Percentiles rank a stretch among this genome's conserved stretches.
phyloP scores from a whole-genome alignment of 1,140 invertebrate genomes.

The Neodiprion fabricii region DNA sequence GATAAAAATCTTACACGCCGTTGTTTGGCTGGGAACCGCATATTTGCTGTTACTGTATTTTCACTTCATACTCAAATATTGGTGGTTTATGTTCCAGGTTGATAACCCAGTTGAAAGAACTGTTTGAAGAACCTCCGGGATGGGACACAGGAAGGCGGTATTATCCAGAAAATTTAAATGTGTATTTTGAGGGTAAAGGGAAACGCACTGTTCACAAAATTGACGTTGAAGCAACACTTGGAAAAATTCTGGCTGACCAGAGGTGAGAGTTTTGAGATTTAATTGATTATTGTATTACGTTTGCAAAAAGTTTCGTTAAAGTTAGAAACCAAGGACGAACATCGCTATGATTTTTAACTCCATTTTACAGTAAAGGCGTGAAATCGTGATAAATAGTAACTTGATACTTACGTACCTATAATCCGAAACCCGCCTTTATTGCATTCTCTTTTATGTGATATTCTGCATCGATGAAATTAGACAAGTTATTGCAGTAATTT shows the following conservation, averaged over 20 bases:
- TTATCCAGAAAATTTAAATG: conserved; percentile 67
- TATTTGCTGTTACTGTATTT: too few relatives aligned
- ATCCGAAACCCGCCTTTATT: too few relatives aligned
- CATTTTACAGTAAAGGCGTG: too few relatives aligned
- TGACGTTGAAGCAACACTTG: conserved; percentile 65
- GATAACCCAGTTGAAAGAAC: conserved; percentile 71
- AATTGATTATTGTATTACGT: conserved; percentile 17
- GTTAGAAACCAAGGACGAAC: neutral
- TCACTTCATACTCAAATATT: too few relatives aligned
- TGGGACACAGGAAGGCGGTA: conserved; percentile 83
- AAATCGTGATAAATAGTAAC: too few relatives aligned
- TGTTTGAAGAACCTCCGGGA: conserved; percentile 74
- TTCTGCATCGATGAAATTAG: too few relatives aligned
- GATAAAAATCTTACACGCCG: too few relatives aligned
- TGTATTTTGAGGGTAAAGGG: conserved; percentile 82
- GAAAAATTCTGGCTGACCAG: conserved; percentile 69
- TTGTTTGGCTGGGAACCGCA: too few relatives aligned
- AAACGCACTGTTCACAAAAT: conserved; percentile 71
- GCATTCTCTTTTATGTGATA: too few relatives aligned
- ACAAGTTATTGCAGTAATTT: too few relatives aligned
- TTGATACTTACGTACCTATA: too few relatives aligned
- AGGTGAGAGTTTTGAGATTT: conserved; percentile 57
- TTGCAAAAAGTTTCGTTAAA: neutral
- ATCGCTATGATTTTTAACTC: too few relatives aligned
- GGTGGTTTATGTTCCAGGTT: conserved; percentile 64